Evolutionary conservation across 2,888 invertebrate species (phyloP).

Genomic region (Calephelis perditalis): DNA sequence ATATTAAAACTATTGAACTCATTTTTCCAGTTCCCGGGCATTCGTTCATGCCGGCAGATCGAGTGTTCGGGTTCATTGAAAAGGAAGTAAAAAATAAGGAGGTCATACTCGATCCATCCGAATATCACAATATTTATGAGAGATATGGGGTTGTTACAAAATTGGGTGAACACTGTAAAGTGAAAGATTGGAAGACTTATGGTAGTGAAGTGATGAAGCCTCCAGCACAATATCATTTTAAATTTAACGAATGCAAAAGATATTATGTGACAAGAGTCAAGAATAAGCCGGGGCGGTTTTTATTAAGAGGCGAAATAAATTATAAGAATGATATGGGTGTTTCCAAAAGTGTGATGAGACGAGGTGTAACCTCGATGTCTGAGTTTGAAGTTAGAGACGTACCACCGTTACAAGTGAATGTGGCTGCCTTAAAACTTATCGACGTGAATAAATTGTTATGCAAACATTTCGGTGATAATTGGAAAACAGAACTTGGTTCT

Average conservation of each 20-base stretch:
- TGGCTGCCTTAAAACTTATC: constrained; percentile 25
- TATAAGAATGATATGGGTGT: constrained; percentile 24
- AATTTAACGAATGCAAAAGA: constrained; percentile 26
- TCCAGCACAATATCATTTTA: constrained; percentile 24
- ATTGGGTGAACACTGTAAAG: constrained; percentile 24
- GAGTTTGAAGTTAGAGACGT: constrained; percentile 26
- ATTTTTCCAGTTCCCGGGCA: too few relatives aligned
- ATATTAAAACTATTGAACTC: too few relatives aligned
- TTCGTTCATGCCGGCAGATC: too few relatives aligned
- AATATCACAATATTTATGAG: constrained; percentile 14
- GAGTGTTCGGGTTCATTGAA: too few relatives aligned
- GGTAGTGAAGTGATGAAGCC: constrained; percentile 24
- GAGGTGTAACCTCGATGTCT: constrained; percentile 21
- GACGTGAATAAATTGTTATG: constrained; percentile 25
- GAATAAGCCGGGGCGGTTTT: constrained; percentile 26
- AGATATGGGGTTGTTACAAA: constrained; percentile 18
- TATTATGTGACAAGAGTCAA: constrained; percentile 28
- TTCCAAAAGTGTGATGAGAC: constrained; percentile 24
- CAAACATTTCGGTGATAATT: constrained; percentile 27
- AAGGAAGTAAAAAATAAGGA: constrained; percentile 9
- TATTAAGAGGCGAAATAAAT: constrained; percentile 22
- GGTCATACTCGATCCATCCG: constrained; percentile 15
- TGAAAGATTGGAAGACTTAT: constrained; percentile 26
- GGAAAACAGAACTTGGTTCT: constrained; percentile 27
- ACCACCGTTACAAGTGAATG: constrained; percentile 22